phyloP scores from a whole-genome alignment of 2,888 invertebrate genomes.

The Taphrorychus bicolor region DNA sequence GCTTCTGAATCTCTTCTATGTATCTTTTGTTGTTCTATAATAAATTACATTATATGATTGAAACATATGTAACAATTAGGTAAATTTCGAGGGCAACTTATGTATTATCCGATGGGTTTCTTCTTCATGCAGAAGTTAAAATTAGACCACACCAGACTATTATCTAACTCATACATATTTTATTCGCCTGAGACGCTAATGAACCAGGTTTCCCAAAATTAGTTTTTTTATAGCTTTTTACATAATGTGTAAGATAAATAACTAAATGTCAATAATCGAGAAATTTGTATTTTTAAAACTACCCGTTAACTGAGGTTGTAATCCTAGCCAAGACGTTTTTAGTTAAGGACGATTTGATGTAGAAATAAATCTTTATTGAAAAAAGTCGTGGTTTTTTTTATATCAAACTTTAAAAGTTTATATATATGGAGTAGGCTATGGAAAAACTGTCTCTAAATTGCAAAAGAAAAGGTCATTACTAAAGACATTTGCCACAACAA shows the following conservation, averaged over 20 bases:
- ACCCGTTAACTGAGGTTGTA: conserved; percentile 46
- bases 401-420: too few relatives aligned
- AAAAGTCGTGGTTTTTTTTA: too few relatives aligned
- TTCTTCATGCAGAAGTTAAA: too few relatives aligned
- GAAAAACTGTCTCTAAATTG: too few relatives aligned
- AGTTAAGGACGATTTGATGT: conserved; percentile 23
- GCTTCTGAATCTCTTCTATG: not conserved
- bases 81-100: too few relatives aligned
- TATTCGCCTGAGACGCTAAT: not conserved
- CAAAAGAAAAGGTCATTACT: too few relatives aligned
- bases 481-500: too few relatives aligned
- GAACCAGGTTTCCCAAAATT: not conserved
- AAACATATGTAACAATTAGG: too few relatives aligned
- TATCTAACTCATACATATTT: conserved; percentile 8
- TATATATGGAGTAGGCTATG: too few relatives aligned
- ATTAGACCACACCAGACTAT: too few relatives aligned
- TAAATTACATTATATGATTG: too few relatives aligned
- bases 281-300: conserved; percentile 42
- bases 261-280: conserved; percentile 18
- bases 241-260: not conserved
- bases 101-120: too few relatives aligned
- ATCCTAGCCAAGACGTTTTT: conserved; percentile 47
- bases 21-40: not conserved
- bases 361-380: conserved; percentile 16
- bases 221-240: conserved; percentile 34